Conservation (phyloP, 1,140 invertebrate genomes). For the Heliconius himera region DNA sequence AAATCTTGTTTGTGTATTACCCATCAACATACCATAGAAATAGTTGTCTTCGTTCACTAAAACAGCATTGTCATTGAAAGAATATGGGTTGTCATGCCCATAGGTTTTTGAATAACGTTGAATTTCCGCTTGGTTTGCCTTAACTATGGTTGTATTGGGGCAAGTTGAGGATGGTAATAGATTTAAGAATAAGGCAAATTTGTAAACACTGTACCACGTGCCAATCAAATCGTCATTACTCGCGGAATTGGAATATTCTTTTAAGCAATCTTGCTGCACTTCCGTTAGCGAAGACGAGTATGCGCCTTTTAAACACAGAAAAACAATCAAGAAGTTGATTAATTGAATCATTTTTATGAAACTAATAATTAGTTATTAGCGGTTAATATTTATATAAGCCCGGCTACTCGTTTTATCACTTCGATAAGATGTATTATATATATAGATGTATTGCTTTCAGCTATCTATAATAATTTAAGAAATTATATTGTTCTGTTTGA, state of each 20-base stretch:
- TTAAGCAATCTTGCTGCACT: slow-evolving; percentile 23
- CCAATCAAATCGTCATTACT: slow-evolving; percentile 32
- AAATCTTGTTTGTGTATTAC: slow-evolving; percentile 23
- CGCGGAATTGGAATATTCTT: slow-evolving; percentile 1
- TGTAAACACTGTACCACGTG: slow-evolving; percentile 33
- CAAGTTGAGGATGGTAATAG: not conserved
- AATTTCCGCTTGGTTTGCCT: slow-evolving; percentile 7
- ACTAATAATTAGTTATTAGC: not conserved
- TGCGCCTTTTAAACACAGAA: not conserved
- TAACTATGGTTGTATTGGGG: slow-evolving; percentile 7
- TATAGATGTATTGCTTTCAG: too few relatives aligned
- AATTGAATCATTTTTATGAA: not conserved
- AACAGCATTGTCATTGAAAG: slow-evolving; percentile 33
- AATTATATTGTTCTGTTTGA: not conserved
- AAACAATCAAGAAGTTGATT: not conserved
- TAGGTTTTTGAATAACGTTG: slow-evolving; percentile 26
- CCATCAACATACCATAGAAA: slow-evolving; percentile 25
- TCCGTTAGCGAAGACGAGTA: not conserved
- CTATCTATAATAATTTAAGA: not conserved
- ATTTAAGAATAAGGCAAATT: slow-evolving; percentile 16
- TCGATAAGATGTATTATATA: not conserved
- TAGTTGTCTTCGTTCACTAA: not conserved
- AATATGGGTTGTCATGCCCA: slow-evolving; percentile 6
- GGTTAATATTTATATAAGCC: not conserved
- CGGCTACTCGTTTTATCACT: not conserved